These are phyloP conservation scores for Eupithecia exiguata DNA, from an alignment of 2,888 invertebrate genomes.

Conservation along the genomic window DNA sequence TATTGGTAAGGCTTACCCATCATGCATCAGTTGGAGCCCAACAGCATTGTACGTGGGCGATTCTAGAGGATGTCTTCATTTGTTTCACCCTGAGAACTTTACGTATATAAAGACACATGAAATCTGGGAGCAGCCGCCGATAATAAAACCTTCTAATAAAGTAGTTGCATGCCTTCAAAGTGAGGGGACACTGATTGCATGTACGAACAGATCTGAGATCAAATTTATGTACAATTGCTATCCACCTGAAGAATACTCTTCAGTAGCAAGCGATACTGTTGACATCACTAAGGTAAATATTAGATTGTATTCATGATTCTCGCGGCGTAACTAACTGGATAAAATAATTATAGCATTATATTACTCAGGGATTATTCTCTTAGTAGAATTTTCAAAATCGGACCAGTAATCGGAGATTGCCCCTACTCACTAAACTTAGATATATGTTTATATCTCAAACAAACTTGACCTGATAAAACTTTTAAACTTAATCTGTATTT, in stretches of 20 bases:
- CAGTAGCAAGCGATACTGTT: constrained; percentile 65
- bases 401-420: neutral
- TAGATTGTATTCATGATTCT: neutral
- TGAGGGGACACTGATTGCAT: constrained; percentile 70
- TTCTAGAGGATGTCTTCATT: constrained; percentile 73
- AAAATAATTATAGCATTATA: neutral
- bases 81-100: constrained; percentile 69
- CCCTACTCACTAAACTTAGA: neutral
- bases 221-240: constrained; percentile 75
- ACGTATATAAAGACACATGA: constrained; percentile 62
- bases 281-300: constrained; percentile 74
- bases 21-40: constrained; percentile 72
- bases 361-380: neutral
- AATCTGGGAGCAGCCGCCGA: constrained; percentile 70
- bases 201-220: constrained; percentile 77
- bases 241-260: constrained; percentile 72
- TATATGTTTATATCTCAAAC: neutral
- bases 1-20: constrained; percentile 70
- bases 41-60: constrained; percentile 76
- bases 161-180: constrained; percentile 74
- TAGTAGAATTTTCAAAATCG: neutral
- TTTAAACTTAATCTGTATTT: too few relatives aligned
- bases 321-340: neutral
- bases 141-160: constrained; percentile 68
- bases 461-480: neutral